phyloP scores from a whole-genome alignment of 1,140 invertebrate species.

The Glossosoma conforme region DNA sequence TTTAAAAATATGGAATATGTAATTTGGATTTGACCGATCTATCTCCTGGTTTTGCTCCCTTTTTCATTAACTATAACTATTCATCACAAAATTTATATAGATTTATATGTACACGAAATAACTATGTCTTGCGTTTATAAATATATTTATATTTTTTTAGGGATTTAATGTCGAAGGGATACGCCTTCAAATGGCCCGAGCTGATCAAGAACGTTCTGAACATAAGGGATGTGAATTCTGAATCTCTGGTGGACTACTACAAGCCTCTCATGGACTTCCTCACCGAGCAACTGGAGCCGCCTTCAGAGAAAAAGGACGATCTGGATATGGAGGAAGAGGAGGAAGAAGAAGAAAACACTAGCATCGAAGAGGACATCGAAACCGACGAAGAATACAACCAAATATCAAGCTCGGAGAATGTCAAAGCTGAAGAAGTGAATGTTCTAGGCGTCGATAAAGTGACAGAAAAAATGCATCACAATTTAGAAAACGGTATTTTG shows the following conservation, averaged over 20 bases:
- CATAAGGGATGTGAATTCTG: constrained; percentile 33
- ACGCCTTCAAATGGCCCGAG: constrained; percentile 31
- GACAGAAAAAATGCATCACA: too few relatives aligned
- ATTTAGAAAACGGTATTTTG: background rate
- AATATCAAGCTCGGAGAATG: background rate
- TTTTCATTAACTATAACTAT: constrained; percentile 3
- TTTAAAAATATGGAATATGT: too few relatives aligned
- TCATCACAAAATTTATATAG: background rate
- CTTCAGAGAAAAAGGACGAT: constrained; percentile 12
- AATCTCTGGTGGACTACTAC: constrained; percentile 37
- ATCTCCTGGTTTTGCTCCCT: constrained; percentile 1
- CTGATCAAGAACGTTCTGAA: constrained; percentile 32
- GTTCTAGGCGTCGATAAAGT: too few relatives aligned
- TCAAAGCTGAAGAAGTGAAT: background rate
- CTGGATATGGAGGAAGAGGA: background rate
- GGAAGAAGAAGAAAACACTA: constrained; percentile 5
- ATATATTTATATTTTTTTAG: constrained; percentile 24
- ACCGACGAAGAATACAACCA: constrained; percentile 23
- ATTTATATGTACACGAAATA: background rate
- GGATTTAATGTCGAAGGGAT: constrained; percentile 31
- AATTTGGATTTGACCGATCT: too few relatives aligned
- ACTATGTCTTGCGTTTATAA: too few relatives aligned
- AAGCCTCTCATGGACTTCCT: constrained; percentile 38
- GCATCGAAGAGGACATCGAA: constrained; percentile 8
- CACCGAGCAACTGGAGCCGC: constrained; percentile 33